Conservation (phyloP, 2,888 invertebrate genomes). For the Lasioglossum figueresi region DNA sequence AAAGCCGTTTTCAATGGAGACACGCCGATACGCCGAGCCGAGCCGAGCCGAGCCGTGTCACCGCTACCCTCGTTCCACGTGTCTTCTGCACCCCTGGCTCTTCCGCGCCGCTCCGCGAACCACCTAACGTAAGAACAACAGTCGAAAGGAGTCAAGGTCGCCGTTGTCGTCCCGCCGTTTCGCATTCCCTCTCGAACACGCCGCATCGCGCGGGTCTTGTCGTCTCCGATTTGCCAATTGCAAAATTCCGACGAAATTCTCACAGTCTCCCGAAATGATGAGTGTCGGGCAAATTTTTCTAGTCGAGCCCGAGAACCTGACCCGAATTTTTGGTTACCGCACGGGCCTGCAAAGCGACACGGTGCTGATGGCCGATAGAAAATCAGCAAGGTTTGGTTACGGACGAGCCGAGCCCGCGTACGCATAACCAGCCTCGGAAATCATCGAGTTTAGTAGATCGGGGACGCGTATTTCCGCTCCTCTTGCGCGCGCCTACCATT, state of each 20-base stretch:
- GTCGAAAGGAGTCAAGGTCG: constrained; percentile 71
- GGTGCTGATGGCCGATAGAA: not conserved
- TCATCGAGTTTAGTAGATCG: constrained; percentile 48
- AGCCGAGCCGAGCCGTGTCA: constrained; percentile 14
- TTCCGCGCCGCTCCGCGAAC: constrained; percentile 25
- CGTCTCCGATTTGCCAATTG: not conserved
- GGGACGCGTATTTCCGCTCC: constrained; percentile 58
- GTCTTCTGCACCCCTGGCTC: constrained; percentile 21
- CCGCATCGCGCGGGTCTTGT: not conserved
- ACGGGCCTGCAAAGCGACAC: not conserved
- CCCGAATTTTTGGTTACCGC: too few relatives aligned
- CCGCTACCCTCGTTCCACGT: constrained; percentile 25
- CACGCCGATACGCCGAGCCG: constrained; percentile 27
- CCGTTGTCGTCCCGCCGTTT: constrained; percentile 53
- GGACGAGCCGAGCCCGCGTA: constrained; percentile 10
- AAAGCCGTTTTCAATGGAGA: constrained; percentile 45
- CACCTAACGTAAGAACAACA: constrained; percentile 63
- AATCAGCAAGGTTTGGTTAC: not conserved
- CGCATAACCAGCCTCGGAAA: constrained; percentile 47
- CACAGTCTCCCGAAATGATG: not conserved
- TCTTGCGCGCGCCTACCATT: constrained; percentile 44
- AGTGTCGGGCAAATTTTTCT: too few relatives aligned
- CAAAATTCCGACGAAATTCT: not conserved
- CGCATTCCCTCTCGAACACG: not conserved
- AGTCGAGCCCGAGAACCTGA: not conserved